A percentile compares a stretch with the other conserved stretches of the same genome.
Evolutionary conservation across 2,113 vertebrate species (phyloP).

Genomic region (Antigone vipio): DNA sequence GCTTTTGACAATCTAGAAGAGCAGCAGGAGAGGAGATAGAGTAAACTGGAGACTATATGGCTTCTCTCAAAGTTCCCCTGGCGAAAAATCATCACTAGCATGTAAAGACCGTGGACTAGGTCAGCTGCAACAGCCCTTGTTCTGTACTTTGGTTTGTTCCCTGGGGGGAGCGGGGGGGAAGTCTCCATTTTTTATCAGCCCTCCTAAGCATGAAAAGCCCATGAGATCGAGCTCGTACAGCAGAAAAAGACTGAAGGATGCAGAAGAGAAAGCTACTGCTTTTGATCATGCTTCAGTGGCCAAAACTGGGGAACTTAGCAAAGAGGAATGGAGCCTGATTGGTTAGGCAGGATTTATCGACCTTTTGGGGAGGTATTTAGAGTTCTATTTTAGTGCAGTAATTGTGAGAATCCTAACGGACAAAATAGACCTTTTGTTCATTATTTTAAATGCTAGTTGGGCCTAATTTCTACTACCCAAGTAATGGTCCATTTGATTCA

Average conservation of each 20-base stretch:
- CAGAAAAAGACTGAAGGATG: neutral
- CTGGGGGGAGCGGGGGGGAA: neutral
- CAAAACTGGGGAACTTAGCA: neutral
- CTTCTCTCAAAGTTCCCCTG: neutral
- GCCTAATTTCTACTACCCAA: neutral
- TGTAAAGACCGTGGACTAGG: neutral
- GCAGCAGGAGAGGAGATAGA: neutral
- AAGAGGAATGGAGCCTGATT: neutral
- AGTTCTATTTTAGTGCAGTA: neutral
- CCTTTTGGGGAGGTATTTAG: neutral
- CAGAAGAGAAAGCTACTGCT: neutral
- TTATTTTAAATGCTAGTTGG: neutral
- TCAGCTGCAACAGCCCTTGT: neutral
- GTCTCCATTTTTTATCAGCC: neutral
- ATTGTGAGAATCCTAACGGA: neutral
- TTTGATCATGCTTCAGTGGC: neutral
- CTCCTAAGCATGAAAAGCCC: neutral
- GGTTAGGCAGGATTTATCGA: neutral
- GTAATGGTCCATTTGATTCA: neutral
- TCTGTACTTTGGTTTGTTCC: neutral
- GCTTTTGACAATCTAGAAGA: neutral
- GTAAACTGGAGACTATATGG: neutral
- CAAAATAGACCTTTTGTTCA: neutral
- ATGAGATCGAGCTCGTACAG: neutral
- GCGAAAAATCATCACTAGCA: neutral